Evolutionary conservation across 2,113 vertebrate species (phyloP).

Genomic region (Ctenodactylus gundi): DNA sequence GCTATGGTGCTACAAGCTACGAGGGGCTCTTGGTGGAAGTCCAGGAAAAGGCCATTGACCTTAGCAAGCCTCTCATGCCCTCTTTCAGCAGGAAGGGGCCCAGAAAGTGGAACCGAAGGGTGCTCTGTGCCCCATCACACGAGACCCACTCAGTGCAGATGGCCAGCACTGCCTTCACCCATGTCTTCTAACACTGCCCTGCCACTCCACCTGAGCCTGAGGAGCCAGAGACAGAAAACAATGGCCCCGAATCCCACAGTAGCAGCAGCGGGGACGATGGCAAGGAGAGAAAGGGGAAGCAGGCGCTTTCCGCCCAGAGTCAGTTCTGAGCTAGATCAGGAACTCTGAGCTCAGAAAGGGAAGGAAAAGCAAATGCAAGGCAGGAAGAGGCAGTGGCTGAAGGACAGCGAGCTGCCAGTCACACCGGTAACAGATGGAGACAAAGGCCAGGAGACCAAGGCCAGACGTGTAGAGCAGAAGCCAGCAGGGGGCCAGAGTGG

Average conservation of each 20-base stretch:
- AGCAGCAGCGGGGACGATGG: too few relatives aligned
- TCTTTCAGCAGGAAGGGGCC: background rate
- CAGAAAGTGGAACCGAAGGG: background rate
- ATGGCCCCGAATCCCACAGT: too few relatives aligned
- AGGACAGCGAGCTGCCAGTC: background rate
- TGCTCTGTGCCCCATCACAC: too few relatives aligned
- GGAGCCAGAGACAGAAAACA: too few relatives aligned
- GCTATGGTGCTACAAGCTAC: accelerated
- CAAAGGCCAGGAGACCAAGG: background rate
- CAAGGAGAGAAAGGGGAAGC: too few relatives aligned
- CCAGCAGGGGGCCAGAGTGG: accelerated
- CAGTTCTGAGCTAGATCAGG: background rate
- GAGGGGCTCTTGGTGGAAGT: background rate
- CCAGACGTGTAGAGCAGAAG: background rate
- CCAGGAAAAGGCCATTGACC: background rate
- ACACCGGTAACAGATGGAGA: background rate
- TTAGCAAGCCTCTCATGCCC: background rate
- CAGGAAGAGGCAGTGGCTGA: background rate
- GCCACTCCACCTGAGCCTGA: too few relatives aligned
- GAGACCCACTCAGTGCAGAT: background rate
- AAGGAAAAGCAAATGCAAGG: background rate
- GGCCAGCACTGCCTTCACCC: background rate
- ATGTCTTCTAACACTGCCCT: background rate
- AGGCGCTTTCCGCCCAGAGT: too few relatives aligned
- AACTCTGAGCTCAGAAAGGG: background rate